These are phyloP conservation scores for Neoniphon sammara DNA, from an alignment of 2,797 vertebrate genomes.

Conservation along the genomic window DNA sequence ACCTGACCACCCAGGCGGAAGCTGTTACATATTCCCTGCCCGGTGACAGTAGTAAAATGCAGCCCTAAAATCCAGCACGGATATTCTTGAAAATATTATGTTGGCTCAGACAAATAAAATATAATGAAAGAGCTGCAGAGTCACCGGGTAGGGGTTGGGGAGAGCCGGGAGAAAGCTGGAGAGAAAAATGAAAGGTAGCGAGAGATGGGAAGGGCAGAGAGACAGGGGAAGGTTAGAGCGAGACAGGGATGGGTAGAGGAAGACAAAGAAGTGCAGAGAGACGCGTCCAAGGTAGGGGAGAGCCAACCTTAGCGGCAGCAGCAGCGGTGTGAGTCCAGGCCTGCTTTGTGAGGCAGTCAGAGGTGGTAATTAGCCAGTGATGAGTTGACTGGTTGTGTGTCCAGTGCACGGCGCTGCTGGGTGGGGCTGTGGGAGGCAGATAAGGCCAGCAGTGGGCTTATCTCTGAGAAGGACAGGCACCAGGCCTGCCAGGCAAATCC, in stretches of 20 bases:
- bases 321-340: constrained; percentile 63
- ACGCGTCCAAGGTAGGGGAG: constrained; percentile 45
- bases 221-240: background rate
- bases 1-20: constrained; percentile 51
- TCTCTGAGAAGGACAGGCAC: constrained; percentile 83
- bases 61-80: background rate
- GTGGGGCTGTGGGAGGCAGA: constrained; percentile 81
- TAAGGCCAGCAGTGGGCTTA: constrained; percentile 81
- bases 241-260: constrained; percentile 29
- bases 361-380: constrained; percentile 84
- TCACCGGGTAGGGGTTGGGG: background rate
- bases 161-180: background rate
- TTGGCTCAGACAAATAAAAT: constrained; percentile 10
- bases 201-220: constrained; percentile 9
- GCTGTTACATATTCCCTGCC: constrained; percentile 36
- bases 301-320: constrained; percentile 56
- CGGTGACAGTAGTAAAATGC: constrained; percentile 26
- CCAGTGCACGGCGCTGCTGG: constrained; percentile 74
- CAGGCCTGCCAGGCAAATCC: constrained; percentile 88
- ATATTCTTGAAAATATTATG: constrained; percentile 15
- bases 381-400: constrained; percentile 81
- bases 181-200: constrained; percentile 26
- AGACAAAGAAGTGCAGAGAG: constrained; percentile 41
- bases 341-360: constrained; percentile 81
- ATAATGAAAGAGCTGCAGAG: background rate